phyloP scores from a whole-genome alignment of 2,113 vertebrate genomes.

The Isurus oxyrinchus region DNA sequence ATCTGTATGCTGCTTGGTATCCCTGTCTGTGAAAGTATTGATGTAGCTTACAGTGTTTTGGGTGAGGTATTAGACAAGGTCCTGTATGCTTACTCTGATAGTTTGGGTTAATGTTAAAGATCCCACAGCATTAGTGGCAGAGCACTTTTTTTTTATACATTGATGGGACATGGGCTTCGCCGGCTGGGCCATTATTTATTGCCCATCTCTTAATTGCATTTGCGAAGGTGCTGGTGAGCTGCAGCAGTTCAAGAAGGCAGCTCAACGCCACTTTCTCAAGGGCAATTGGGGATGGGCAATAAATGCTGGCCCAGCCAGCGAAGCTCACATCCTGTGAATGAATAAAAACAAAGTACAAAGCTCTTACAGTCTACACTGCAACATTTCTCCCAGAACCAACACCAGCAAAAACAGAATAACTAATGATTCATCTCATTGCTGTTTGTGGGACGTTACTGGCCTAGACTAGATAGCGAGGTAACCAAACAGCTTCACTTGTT shows the following conservation, averaged over 20 bases:
- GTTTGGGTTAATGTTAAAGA: neutral
- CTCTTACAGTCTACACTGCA: neutral
- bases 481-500: neutral
- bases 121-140: neutral
- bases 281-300: too few species aligned
- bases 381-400: neutral
- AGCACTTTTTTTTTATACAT: too few species aligned
- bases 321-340: too few species aligned
- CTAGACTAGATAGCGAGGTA: neutral
- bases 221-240: too few species aligned
- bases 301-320: too few species aligned
- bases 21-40: neutral
- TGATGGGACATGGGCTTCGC: too few species aligned
- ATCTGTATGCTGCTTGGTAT: neutral
- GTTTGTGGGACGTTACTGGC: neutral
- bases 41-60: neutral
- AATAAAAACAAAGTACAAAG: neutral
- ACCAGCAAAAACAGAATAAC: neutral
- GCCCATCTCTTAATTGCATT: too few species aligned
- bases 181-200: too few species aligned
- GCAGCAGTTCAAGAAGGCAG: too few species aligned
- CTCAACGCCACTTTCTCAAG: too few species aligned
- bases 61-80: neutral
- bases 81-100: neutral
- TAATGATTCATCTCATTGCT: neutral